These are phyloP conservation scores for Plutella xylostella DNA, from an alignment of 2,888 invertebrate species.

Conservation along the genomic window DNA sequence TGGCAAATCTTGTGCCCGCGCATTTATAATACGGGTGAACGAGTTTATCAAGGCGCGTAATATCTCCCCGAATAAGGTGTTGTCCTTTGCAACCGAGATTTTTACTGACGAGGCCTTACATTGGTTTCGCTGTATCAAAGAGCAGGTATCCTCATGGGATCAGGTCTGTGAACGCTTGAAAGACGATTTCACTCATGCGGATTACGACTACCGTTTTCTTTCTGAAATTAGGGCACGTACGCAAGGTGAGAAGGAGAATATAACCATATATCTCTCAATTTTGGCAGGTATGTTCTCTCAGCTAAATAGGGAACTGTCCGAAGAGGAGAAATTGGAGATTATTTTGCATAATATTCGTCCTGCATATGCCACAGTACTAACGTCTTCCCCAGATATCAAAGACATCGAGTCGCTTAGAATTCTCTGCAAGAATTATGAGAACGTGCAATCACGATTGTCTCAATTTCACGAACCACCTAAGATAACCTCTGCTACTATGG, in stretches of 20 bases:
- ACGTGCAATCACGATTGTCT: conserved; percentile 9
- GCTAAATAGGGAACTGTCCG: conserved; percentile 11
- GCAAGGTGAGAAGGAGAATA: conserved; percentile 8
- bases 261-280: conserved; percentile 17
- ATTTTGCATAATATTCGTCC: conserved; percentile 12
- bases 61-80: background rate
- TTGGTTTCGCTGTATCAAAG: conserved; percentile 5
- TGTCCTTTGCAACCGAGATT: conserved; percentile 6
- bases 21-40: too few species aligned
- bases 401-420: conserved; percentile 5
- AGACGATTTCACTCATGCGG: background rate
- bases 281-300: conserved; percentile 21
- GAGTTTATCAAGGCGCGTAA: too few species aligned
- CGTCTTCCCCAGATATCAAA: conserved; percentile 8
- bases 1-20: too few species aligned
- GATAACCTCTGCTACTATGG: conserved; percentile 8
- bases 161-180: too few species aligned
- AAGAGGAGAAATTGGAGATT: conserved; percentile 20
- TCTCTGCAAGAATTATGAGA: conserved; percentile 15
- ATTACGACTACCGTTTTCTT: conserved; percentile 5
- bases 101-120: conserved; percentile 11
- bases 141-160: conserved; percentile 2
- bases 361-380: conserved; percentile 7
- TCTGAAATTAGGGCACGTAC: conserved; percentile 5
- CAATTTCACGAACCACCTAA: conserved; percentile 15